Evolutionary conservation across 2,888 invertebrate genomes (phyloP).

Genomic region (Amphipoea oculea): DNA sequence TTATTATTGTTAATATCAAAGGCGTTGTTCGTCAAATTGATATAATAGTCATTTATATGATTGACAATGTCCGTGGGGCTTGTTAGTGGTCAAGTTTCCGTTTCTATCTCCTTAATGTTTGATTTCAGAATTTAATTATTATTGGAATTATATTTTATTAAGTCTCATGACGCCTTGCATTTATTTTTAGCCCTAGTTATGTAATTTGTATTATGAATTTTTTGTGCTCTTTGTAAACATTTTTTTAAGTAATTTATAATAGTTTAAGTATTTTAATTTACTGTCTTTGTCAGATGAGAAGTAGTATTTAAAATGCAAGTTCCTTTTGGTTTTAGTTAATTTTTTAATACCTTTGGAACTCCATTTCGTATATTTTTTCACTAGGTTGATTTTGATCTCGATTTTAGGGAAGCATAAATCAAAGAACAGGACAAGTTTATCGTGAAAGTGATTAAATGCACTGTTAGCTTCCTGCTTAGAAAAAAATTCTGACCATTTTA

Average conservation of each 20-base stretch:
- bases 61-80: too few species aligned
- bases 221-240: too few species aligned
- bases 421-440: background rate
- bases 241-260: constrained; percentile 13
- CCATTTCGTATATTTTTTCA: constrained; percentile 1
- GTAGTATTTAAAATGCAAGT: constrained; percentile 10
- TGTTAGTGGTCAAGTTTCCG: too few species aligned
- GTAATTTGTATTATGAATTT: too few species aligned
- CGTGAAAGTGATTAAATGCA: background rate
- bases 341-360: background rate
- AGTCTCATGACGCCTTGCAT: too few species aligned
- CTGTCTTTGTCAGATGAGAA: background rate
- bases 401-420: background rate
- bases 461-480: background rate
- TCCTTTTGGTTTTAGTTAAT: background rate
- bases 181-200: too few species aligned
- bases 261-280: constrained; percentile 7
- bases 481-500: background rate
- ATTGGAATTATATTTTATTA: too few species aligned
- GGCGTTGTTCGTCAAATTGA: too few species aligned
- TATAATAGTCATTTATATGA: too few species aligned
- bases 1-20: too few species aligned
- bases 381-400: background rate
- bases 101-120: too few species aligned
- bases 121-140: too few species aligned